Evolutionary conservation across 2,797 vertebrate species (phyloP).

Genomic region (Sebastiscus tertius): DNA sequence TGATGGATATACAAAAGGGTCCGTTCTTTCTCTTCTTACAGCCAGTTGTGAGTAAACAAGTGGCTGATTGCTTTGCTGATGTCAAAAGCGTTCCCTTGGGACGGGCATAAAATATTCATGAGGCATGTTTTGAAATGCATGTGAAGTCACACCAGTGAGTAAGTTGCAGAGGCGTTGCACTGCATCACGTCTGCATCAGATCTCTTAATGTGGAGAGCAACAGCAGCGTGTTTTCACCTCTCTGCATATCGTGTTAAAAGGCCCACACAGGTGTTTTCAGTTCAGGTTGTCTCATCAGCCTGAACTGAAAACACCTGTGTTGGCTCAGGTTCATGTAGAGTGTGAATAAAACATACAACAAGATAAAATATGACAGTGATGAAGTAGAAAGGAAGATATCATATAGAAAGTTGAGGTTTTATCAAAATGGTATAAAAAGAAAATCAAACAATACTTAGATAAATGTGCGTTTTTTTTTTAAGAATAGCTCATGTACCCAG

Average conservation of each 20-base stretch:
- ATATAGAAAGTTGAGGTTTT: neutral
- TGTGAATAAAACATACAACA: neutral
- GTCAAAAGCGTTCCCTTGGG: slow-evolving; percentile 52
- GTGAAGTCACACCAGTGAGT: slow-evolving; percentile 32
- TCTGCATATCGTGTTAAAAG: slow-evolving; percentile 10
- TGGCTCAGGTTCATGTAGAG: neutral
- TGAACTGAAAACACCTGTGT: neutral
- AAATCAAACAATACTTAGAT: neutral
- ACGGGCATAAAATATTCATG: slow-evolving; percentile 66
- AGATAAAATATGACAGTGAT: neutral
- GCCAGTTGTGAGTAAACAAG: slow-evolving; percentile 63
- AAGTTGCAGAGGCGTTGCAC: slow-evolving; percentile 20
- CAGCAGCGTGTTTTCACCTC: slow-evolving; percentile 24
- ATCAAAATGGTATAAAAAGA: neutral
- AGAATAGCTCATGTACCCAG: neutral
- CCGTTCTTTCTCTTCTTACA: slow-evolving; percentile 11
- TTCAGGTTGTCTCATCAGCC: neutral
- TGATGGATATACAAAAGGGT: slow-evolving; percentile 13
- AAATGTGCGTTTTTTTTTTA: no score
- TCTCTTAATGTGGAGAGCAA: slow-evolving; percentile 3
- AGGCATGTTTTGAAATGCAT: slow-evolving; percentile 48
- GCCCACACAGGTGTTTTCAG: neutral
- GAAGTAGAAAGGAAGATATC: neutral
- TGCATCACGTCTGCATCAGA: slow-evolving; percentile 7
- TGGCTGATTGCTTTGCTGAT: slow-evolving; percentile 57